A percentile compares a stretch with the other conserved stretches of the same genome.
phyloP scores from a whole-genome alignment of 2,888 invertebrate genomes.

The Polymixis lichenea region DNA sequence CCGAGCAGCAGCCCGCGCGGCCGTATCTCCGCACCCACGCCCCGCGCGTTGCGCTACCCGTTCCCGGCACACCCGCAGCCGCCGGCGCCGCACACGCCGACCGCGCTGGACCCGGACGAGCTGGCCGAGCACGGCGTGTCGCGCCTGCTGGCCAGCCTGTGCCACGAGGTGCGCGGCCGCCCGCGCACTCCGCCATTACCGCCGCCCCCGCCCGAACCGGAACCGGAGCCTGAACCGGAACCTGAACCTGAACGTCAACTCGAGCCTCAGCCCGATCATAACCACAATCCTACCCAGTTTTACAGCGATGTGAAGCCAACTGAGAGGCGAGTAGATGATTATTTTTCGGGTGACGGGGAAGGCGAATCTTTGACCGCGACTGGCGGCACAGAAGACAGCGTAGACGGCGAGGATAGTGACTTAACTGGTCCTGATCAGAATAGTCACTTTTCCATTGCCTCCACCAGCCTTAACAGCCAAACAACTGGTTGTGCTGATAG shows the following conservation, averaged over 20 bases:
- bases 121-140: slow-evolving; percentile 32
- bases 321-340: slow-evolving; percentile 30
- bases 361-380: slow-evolving; percentile 52
- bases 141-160: slow-evolving; percentile 64
- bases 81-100: slow-evolving; percentile 57
- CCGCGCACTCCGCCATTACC: slow-evolving; percentile 68
- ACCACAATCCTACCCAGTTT: slow-evolving; percentile 68
- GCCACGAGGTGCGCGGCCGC: slow-evolving; percentile 66
- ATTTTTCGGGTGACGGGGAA: slow-evolving; percentile 51
- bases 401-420: slow-evolving; percentile 55
- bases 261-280: slow-evolving; percentile 54
- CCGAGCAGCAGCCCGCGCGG: slow-evolving; percentile 82
- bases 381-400: slow-evolving; percentile 55
- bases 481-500: slow-evolving; percentile 19
- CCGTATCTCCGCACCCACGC: slow-evolving; percentile 80
- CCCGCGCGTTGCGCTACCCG: slow-evolving; percentile 93
- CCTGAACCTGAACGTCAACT: slow-evolving; percentile 64
- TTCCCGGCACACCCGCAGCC: slow-evolving; percentile 94
- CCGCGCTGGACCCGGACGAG: slow-evolving; percentile 64
- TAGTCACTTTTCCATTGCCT: slow-evolving; percentile 22
- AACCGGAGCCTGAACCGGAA: slow-evolving; percentile 71
- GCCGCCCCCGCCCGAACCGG: slow-evolving; percentile 70
- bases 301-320: slow-evolving; percentile 70
- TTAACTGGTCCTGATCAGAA: slow-evolving; percentile 31
- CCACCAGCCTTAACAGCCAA: slow-evolving; percentile 43